Percentiles rank a stretch among this genome's conserved stretches.
Evolutionary conservation across 2,113 vertebrate genomes (phyloP).

Genomic region (Colistium nudipinnis): DNA sequence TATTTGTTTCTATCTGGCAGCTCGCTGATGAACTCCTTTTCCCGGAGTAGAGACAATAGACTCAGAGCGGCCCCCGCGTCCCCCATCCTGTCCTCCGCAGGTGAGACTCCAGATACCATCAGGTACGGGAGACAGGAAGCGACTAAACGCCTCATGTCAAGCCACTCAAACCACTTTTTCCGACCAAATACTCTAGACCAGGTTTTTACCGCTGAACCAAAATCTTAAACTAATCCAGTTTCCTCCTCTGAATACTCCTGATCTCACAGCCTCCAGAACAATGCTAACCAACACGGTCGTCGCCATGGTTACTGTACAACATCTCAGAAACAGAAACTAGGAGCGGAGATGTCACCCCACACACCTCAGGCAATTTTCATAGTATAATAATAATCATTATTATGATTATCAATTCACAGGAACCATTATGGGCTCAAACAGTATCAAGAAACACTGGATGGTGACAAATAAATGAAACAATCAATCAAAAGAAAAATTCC

Average conservation of each 20-base stretch:
- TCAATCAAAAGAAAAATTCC: neutral
- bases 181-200: too few relatives aligned
- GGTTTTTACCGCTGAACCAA: too few relatives aligned
- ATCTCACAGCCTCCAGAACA: neutral
- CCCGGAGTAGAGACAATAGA: conserved; percentile 45
- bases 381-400: too few relatives aligned
- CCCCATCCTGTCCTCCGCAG: conserved; percentile 62
- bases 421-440: too few relatives aligned
- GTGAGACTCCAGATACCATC: conserved; percentile 64
- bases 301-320: neutral
- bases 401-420: too few relatives aligned
- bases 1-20: conserved; percentile 26
- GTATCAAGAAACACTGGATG: neutral
- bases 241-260: too few relatives aligned
- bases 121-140: conserved; percentile 53
- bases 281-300: too few relatives aligned
- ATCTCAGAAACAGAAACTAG: neutral
- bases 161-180: too few relatives aligned
- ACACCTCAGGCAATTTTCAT: too few relatives aligned
- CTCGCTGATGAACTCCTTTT: conserved; percentile 22
- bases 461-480: neutral
- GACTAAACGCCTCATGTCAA: conserved; percentile 41
- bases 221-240: too few relatives aligned
- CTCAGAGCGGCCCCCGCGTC: conserved; percentile 30
- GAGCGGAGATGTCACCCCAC: too few relatives aligned